These are phyloP conservation scores for Balaenoptera acutorostrata DNA, from an alignment of 2,113 vertebrate species.

Conservation along the genomic window DNA sequence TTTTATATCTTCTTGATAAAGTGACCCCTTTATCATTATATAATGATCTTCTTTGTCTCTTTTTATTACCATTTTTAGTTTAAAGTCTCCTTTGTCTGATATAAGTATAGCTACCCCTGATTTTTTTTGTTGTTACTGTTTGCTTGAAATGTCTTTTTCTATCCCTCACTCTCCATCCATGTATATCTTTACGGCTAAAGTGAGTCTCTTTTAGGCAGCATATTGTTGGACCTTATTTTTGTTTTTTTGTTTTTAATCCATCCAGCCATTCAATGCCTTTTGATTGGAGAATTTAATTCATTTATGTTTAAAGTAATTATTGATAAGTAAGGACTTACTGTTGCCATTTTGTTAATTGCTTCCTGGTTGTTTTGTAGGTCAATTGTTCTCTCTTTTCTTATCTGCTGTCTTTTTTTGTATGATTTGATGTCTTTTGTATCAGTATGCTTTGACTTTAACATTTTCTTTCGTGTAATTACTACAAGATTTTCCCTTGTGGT, in stretches of 20 bases:
- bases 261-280: not conserved
- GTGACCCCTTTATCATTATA: not conserved
- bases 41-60: not conserved
- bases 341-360: not conserved
- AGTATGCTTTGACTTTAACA: not conserved
- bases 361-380: not conserved
- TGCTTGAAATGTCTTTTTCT: not conserved
- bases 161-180: not conserved
- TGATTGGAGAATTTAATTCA: not conserved
- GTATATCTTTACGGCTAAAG: not conserved
- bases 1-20: not conserved
- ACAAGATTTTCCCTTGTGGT: not conserved
- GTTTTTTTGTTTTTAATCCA: not conserved
- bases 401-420: not conserved
- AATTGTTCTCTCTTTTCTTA: not conserved
- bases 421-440: not conserved
- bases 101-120: not conserved
- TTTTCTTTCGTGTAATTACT: not conserved
- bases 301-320: not conserved
- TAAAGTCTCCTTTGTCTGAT: not conserved
- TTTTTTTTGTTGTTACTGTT: not conserved
- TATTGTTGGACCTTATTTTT: not conserved
- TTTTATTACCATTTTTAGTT: not conserved
- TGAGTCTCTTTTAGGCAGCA: not conserved
- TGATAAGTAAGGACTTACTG: not conserved